A percentile compares a stretch with the other conserved stretches of the same genome.
Evolutionary conservation across 2,113 vertebrate species (phyloP).

Genomic region (Leptosomus discolor): DNA sequence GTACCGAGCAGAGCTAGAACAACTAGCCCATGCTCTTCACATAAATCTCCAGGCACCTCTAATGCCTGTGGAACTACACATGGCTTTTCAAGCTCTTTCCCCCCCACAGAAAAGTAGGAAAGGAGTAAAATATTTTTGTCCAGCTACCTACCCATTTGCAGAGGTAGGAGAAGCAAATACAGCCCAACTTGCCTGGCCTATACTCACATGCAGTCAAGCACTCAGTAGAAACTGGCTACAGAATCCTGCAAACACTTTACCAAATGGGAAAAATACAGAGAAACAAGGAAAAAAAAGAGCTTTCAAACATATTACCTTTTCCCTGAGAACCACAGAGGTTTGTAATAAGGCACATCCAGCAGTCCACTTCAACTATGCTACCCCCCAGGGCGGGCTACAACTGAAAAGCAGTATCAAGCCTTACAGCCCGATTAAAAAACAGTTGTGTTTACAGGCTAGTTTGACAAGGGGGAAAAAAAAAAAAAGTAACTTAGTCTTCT

Average conservation of each 20-base stretch:
- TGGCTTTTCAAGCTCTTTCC: neutral
- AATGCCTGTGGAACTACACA: neutral
- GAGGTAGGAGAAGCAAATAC: neutral
- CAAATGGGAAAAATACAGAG: neutral
- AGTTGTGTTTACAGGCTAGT: neutral
- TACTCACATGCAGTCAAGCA: neutral
- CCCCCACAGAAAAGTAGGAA: neutral
- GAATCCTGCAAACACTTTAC: neutral
- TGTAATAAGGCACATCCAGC: neutral
- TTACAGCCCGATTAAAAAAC: neutral
- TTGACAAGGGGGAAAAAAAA: neutral
- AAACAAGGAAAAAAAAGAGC: neutral
- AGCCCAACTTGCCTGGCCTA: neutral
- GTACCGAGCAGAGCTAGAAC: neutral
- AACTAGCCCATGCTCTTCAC: neutral
- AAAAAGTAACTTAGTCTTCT: neutral
- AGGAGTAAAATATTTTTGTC: neutral
- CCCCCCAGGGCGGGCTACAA: neutral
- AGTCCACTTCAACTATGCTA: neutral
- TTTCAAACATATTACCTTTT: neutral
- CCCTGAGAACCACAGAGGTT: neutral
- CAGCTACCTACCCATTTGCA: neutral
- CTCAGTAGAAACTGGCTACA: neutral
- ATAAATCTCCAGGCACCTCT: neutral
- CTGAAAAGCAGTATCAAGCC: neutral